Conservation (phyloP, 1,140 invertebrate species). For the Cotesia vestalis region DNA sequence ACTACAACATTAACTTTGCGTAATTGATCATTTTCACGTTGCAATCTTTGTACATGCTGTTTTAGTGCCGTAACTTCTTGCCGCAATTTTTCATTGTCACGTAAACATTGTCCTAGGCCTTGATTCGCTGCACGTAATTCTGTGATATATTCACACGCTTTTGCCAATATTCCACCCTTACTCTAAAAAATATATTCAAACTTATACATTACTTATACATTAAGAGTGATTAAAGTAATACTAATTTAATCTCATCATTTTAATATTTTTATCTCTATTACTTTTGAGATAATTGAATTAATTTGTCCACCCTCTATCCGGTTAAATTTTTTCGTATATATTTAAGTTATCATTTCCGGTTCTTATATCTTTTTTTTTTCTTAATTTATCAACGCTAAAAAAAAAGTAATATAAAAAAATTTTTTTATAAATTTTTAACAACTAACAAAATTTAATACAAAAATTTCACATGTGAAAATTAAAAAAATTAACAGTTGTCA, state of each 20-base stretch:
- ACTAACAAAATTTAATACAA: neutral
- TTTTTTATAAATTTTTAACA: too few relatives aligned
- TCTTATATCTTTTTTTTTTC: too few relatives aligned
- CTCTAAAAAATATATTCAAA: conserved; percentile 70
- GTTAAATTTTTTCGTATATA: too few relatives aligned
- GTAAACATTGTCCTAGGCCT: conserved; percentile 70
- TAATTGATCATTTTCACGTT: conserved; percentile 61
- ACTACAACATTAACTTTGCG: conserved; percentile 20
- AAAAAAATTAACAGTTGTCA: too few relatives aligned
- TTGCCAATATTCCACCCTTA: conserved; percentile 94
- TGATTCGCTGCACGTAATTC: conserved; percentile 83
- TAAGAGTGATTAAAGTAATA: neutral
- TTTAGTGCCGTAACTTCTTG: conserved; percentile 69
- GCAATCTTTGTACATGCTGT: conserved; percentile 70
- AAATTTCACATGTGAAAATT: neutral
- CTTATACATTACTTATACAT: neutral
- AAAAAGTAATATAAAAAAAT: too few relatives aligned
- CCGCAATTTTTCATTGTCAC: conserved; percentile 71
- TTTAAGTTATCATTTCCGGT: too few relatives aligned
- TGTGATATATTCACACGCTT: conserved; percentile 94
- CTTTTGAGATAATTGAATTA: too few relatives aligned
- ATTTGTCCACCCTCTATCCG: too few relatives aligned
- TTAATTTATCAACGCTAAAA: too few relatives aligned
- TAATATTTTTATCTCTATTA: too few relatives aligned
- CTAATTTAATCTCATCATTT: too few relatives aligned